These are phyloP conservation scores for Rallus crepitans DNA, from an alignment of 2,797 vertebrate genomes.

Conservation along the genomic window DNA sequence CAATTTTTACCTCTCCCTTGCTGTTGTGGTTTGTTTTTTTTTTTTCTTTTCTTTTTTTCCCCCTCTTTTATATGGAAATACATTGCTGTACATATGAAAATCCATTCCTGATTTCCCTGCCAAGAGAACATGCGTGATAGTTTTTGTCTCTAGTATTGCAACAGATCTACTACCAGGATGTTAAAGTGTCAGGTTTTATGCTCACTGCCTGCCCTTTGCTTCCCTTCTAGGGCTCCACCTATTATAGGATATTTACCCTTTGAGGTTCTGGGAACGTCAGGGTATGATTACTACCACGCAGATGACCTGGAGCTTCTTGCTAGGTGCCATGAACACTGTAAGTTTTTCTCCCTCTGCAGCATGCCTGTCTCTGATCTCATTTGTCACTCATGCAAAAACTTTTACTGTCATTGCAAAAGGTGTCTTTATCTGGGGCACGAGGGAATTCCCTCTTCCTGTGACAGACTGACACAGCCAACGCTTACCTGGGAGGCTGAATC, in stretches of 20 bases:
- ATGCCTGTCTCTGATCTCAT: not conserved
- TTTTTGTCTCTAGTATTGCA: not conserved
- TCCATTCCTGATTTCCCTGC: not conserved
- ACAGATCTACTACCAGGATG: not conserved
- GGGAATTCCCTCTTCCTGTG: not conserved
- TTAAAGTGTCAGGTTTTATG: slow-evolving; percentile 4
- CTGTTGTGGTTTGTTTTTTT: not conserved
- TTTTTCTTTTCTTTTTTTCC: not conserved
- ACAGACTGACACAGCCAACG: not conserved
- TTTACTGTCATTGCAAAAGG: not conserved
- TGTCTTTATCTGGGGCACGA: not conserved
- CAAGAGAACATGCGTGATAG: not conserved
- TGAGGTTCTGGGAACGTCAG: slow-evolving; percentile 90
- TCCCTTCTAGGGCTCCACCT: slow-evolving; percentile 84
- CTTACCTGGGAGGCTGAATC: not conserved
- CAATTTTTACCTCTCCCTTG: not conserved
- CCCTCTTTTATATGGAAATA: not conserved
- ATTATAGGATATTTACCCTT: slow-evolving; percentile 93
- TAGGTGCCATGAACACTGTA: slow-evolving; percentile 91
- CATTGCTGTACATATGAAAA: not conserved
- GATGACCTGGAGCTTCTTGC: slow-evolving; percentile 91
- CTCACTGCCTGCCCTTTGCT: slow-evolving; percentile 39
- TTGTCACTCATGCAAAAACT: not conserved
- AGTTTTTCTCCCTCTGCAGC: slow-evolving; percentile 53
- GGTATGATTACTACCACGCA: slow-evolving; percentile 93